Evolutionary conservation across 2,797 vertebrate species (phyloP).

Genomic region (Leontocebus nigricollis): DNA sequence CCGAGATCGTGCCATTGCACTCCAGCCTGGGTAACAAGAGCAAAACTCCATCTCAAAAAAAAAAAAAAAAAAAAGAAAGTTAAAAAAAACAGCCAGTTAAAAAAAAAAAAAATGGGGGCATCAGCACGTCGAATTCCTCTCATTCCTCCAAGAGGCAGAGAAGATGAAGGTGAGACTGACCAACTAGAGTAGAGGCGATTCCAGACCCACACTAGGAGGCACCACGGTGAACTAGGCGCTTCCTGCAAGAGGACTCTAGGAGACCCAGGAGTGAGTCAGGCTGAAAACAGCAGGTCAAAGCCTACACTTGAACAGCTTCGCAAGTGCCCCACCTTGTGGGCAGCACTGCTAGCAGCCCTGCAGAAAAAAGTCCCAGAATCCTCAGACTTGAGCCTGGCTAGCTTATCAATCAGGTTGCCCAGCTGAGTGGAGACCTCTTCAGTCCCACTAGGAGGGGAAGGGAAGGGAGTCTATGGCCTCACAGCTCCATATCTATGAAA

Average conservation of each 20-base stretch:
- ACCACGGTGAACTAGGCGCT: not conserved
- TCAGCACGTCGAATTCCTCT: not conserved
- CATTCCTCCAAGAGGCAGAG: not conserved
- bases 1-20: too few relatives aligned
- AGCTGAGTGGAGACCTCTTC: not conserved
- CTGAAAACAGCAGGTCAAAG: too few relatives aligned
- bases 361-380: too few relatives aligned
- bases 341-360: too few relatives aligned
- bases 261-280: too few relatives aligned
- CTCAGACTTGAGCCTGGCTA: too few relatives aligned
- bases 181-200: not conserved
- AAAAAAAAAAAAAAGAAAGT: too few relatives aligned
- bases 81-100: not conserved
- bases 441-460: accelerated
- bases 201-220: not conserved
- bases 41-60: too few relatives aligned
- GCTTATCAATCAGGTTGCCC: not conserved
- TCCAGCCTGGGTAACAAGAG: too few relatives aligned
- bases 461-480: not conserved
- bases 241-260: too few relatives aligned
- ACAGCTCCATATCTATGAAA: not conserved
- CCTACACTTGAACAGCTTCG: too few relatives aligned
- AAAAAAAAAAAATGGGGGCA: not conserved
- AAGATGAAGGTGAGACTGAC: not conserved
- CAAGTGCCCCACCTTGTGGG: too few relatives aligned